Evolutionary conservation across 2,113 vertebrate species (phyloP).

Genomic region (Coryphaenoides rupestris): DNA sequence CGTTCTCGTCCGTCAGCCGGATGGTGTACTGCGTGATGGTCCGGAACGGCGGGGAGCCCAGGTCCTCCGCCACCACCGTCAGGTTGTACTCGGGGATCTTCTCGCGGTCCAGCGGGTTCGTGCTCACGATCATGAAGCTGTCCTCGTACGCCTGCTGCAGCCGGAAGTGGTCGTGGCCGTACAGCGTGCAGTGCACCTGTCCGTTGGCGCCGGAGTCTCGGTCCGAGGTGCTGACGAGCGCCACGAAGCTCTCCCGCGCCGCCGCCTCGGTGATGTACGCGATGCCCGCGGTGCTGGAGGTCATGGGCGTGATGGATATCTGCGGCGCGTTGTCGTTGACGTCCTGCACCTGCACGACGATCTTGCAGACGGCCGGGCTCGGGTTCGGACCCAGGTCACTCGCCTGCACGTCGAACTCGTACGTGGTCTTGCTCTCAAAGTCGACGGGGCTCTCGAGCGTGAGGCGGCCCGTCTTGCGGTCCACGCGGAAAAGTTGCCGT

Average conservation of each 20-base stretch:
- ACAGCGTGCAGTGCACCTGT: slow-evolving; percentile 89
- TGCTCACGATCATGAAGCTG: slow-evolving; percentile 93
- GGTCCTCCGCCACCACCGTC: slow-evolving; percentile 89
- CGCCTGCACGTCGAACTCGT: slow-evolving; percentile 91
- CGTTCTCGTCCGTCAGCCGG: slow-evolving; percentile 87
- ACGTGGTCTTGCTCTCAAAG: slow-evolving; percentile 88
- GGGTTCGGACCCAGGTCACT: slow-evolving; percentile 87
- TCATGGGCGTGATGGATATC: slow-evolving; percentile 89
- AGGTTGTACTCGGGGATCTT: slow-evolving; percentile 90
- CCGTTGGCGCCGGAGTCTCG: slow-evolving; percentile 87
- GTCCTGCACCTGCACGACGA: slow-evolving; percentile 88
- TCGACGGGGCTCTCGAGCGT: slow-evolving; percentile 84
- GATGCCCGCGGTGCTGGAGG: slow-evolving; percentile 75
- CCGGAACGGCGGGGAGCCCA: slow-evolving; percentile 84
- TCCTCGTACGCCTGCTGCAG: slow-evolving; percentile 92
- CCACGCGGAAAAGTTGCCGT: slow-evolving; percentile 84
- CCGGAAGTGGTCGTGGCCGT: slow-evolving; percentile 88
- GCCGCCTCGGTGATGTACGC: slow-evolving; percentile 82
- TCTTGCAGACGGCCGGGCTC: slow-evolving; percentile 83
- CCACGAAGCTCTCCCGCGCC: slow-evolving; percentile 88
- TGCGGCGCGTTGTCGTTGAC: slow-evolving; percentile 94
- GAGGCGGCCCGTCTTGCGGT: slow-evolving; percentile 83
- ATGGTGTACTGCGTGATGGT: slow-evolving; percentile 86
- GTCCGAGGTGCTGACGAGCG: slow-evolving; percentile 93
- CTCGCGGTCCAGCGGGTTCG: slow-evolving; percentile 82